Evolutionary conservation across 2,888 invertebrate species (phyloP).

Genomic region (Cantharis rufa): DNA sequence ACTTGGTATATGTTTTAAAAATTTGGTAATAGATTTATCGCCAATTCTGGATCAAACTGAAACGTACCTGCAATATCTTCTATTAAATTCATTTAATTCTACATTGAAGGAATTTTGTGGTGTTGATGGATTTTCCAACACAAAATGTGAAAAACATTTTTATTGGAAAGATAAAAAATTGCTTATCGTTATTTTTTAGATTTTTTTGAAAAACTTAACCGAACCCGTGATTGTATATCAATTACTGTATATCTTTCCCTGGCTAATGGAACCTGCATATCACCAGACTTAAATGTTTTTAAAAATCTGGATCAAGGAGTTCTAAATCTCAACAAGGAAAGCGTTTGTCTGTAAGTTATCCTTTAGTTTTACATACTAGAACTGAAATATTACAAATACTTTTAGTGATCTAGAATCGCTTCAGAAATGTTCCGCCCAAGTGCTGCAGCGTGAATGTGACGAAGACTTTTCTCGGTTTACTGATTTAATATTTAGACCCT

Average conservation of each 20-base stretch:
- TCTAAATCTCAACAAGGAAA: neutral
- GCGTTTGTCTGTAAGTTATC: neutral
- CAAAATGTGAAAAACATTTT: neutral
- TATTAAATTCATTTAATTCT: neutral
- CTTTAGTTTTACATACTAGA: neutral
- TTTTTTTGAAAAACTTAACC: neutral
- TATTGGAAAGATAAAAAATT: no score
- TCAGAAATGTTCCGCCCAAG: neutral
- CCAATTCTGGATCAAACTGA: neutral
- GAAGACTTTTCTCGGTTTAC: neutral
- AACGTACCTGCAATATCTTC: neutral
- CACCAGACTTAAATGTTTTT: neutral
- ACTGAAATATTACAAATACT: neutral
- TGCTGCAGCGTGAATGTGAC: neutral
- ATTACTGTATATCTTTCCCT: neutral
- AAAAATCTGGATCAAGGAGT: neutral
- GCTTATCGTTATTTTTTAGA: neutral
- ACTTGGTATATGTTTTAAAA: neutral
- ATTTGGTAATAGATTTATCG: neutral
- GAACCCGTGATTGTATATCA: neutral
- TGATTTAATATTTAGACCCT: neutral
- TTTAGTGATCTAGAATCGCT: neutral
- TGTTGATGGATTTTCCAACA: neutral
- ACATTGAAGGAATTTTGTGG: neutral
- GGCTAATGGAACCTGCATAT: neutral